These are phyloP conservation scores for Dione vanillae DNA, from an alignment of 2,888 invertebrate genomes.

Conservation along the genomic window DNA sequence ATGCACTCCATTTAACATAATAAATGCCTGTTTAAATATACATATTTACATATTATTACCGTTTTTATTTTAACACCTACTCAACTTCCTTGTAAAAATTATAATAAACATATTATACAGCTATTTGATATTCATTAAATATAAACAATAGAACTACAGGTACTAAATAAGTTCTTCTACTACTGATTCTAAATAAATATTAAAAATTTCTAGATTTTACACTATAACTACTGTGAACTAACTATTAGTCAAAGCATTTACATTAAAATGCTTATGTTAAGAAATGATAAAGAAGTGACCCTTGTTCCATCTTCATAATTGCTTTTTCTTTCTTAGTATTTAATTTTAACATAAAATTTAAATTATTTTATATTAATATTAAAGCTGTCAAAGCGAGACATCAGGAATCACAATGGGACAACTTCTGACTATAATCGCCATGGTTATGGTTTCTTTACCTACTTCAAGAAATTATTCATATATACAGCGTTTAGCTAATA, in stretches of 20 bases:
- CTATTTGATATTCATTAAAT: not conserved
- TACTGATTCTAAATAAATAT: not conserved
- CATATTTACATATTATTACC: constrained; percentile 3
- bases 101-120: not conserved
- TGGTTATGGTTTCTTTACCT: too few species aligned
- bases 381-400: too few species aligned
- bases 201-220: not conserved
- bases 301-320: too few species aligned
- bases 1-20: constrained; percentile 30
- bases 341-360: too few species aligned
- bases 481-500: too few species aligned
- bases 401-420: too few species aligned
- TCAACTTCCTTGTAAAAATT: constrained; percentile 2
- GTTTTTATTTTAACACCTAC: constrained; percentile 16
- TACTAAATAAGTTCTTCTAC: not conserved
- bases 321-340: too few species aligned
- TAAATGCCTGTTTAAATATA: constrained; percentile 18
- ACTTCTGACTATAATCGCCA: too few species aligned
- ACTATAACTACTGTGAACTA: not conserved
- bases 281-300: too few species aligned
- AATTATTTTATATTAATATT: too few species aligned
- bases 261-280: not conserved
- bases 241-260: not conserved
- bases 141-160: not conserved
- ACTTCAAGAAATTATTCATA: too few species aligned